Conservation (phyloP, 1,140 invertebrate genomes). For the Drosophila ananassae region DNA sequence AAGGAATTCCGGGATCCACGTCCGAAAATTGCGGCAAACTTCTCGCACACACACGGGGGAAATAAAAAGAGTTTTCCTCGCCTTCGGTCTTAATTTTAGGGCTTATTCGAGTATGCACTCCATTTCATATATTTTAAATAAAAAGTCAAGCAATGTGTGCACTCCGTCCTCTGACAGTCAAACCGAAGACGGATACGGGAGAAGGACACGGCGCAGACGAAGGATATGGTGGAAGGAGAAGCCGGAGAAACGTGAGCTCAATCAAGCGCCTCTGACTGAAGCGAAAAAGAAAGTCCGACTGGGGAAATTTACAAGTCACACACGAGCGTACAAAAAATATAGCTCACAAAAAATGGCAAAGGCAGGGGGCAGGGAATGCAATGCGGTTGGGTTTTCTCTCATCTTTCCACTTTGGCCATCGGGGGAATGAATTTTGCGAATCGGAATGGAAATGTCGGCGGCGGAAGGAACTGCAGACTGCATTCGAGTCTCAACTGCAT, state of each 20-base stretch:
- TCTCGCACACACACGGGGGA: slow-evolving; percentile 40
- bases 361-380: slow-evolving; percentile 13
- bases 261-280: slow-evolving; percentile 66
- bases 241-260: slow-evolving; percentile 70
- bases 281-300: slow-evolving; percentile 52
- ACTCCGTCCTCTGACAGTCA: slow-evolving; percentile 49
- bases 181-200: slow-evolving; percentile 27
- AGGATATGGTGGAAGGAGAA: slow-evolving; percentile 1
- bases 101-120: slow-evolving; percentile 59
- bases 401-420: slow-evolving; percentile 31
- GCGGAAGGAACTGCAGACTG: slow-evolving; percentile 19
- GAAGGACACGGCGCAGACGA: slow-evolving; percentile 2
- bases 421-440: slow-evolving; percentile 45
- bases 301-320: slow-evolving; percentile 77
- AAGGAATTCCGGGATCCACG: slow-evolving; percentile 52
- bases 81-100: slow-evolving; percentile 47
- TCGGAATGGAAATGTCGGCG: slow-evolving; percentile 43
- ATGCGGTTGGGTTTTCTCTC: slow-evolving; percentile 24
- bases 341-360: slow-evolving; percentile 34
- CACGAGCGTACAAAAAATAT: slow-evolving; percentile 50
- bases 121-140: slow-evolving; percentile 57
- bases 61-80: slow-evolving; percentile 60
- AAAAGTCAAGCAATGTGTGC: slow-evolving; percentile 47
- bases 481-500: slow-evolving; percentile 47
- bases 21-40: slow-evolving; percentile 62